Base-by-base conservation (phyloP, 1,140 invertebrate species). In the Latrodectus geometricus region DNA sequence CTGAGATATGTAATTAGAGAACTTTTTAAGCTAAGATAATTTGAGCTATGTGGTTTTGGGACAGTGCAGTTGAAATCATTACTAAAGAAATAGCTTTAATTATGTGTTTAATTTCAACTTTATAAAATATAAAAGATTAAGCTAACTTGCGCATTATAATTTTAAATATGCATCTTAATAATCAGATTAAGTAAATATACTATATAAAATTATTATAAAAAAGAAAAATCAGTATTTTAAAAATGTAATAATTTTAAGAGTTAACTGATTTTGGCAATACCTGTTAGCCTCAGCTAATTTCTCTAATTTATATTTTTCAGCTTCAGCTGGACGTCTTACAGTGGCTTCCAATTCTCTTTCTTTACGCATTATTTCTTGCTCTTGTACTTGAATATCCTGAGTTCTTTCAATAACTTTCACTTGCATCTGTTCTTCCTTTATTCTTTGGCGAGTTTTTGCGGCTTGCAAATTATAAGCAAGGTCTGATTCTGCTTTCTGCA, bases 261-360 rank as follows among this genome's bases (percentile, higher is more conserved):
- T 48, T 4, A 17, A 49, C 3, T 14, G 21, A 73, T 17, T 61
- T 61, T 61, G 8, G 17, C 35, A 52, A 17, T 87, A 83, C 90
- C 90, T 91, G 91, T 98, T 96, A 14, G 97, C 97, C 91, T 98
- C 97, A 9, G 97, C 97, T 74, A 98, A 91, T 92, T 98, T 98
- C 91, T 98, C 97, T 88, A 98, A 91, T 88, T 95, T 94, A 90
- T 89, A 92, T 79, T 91, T 90, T 88, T 92, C 91, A 69, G 92
- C 92, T 88, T 92, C 92, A 17, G 92, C 92, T 20, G 92, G 91
- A 83, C 91, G 91, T 49, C 90, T 89, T 48, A 92, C 89, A 48
- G 90, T 91, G 9, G 92, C 91, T 50, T 92, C 92, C 14, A 92
- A 88, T 87, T 92, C 92, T 78, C 90, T 89, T 48, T 89, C 89